Percentiles rank a stretch among this genome's conserved stretches.
Evolutionary conservation across 2,113 vertebrate species (phyloP).

Genomic region (Strigops habroptila): DNA sequence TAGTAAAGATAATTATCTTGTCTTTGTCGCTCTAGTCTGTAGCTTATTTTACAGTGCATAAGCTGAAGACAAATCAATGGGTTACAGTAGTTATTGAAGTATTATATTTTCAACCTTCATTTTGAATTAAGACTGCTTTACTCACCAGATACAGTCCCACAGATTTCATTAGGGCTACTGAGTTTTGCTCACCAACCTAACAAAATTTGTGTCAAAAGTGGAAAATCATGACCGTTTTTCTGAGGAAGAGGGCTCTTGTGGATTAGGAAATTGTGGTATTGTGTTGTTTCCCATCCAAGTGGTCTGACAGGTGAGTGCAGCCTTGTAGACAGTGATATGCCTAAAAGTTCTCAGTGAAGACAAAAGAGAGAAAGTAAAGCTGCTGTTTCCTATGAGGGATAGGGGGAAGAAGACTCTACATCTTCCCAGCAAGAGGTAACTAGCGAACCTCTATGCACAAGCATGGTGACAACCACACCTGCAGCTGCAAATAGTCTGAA

Average conservation of each 20-base stretch:
- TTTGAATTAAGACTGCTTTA: background rate
- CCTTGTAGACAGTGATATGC: background rate
- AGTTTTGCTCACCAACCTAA: background rate
- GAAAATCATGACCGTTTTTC: background rate
- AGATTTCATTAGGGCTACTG: background rate
- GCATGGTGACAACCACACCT: background rate
- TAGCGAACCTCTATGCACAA: background rate
- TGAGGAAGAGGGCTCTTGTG: background rate
- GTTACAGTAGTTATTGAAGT: background rate
- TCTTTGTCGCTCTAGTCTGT: background rate
- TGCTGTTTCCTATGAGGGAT: background rate
- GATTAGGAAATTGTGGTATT: background rate
- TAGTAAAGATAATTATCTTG: conserved; percentile 36
- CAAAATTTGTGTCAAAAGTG: background rate
- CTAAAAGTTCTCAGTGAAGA: background rate
- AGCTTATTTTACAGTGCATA: background rate
- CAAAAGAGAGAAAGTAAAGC: background rate
- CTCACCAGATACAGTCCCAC: background rate
- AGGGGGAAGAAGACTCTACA: background rate
- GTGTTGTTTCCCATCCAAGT: background rate
- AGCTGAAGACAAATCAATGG: background rate
- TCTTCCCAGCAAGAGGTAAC: background rate
- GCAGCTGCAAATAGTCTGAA: background rate
- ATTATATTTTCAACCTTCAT: background rate
- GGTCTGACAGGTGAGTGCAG: background rate